phyloP scores from a whole-genome alignment of 1,140 invertebrate species.

The Limonius californicus region DNA sequence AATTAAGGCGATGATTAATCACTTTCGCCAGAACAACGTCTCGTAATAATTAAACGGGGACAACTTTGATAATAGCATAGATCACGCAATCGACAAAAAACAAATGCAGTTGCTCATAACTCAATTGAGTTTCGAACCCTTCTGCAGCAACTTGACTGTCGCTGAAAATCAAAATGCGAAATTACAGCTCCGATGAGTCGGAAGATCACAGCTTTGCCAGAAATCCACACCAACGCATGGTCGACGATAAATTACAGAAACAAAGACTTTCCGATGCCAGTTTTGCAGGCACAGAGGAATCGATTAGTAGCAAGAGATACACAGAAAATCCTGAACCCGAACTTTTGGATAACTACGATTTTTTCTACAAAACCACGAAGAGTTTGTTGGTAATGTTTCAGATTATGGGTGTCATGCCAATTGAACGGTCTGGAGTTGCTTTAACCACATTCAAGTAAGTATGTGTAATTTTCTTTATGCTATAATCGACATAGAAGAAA shows the following conservation, averaged over 20 bases:
- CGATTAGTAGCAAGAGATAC: not conserved
- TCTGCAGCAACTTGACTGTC: too few species aligned
- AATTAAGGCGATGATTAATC: constrained; percentile 41
- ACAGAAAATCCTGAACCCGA: constrained; percentile 34
- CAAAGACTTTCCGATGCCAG: constrained; percentile 18
- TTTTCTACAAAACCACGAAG: constrained; percentile 63
- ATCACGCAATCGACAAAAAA: constrained; percentile 24
- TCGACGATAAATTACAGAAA: not conserved
- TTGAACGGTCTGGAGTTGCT: constrained; percentile 57
- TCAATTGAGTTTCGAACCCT: not conserved
- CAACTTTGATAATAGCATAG: constrained; percentile 26
- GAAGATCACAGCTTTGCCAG: not conserved
- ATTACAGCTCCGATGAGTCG: not conserved
- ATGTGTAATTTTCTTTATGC: too few species aligned
- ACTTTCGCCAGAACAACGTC: constrained; percentile 26
- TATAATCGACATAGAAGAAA: too few species aligned
- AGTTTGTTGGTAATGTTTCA: constrained; percentile 63
- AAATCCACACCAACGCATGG: constrained; percentile 29
- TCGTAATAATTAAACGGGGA: constrained; percentile 36
- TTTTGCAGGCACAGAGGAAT: not conserved
- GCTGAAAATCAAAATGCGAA: not conserved
- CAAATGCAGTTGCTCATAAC: not conserved
- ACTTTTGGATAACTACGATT: constrained; percentile 56
- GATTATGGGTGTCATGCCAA: constrained; percentile 69
- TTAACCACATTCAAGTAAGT: constrained; percentile 42